These are phyloP conservation scores for Dicycla oo DNA, from an alignment of 2,888 invertebrate genomes.

Conservation along the genomic window DNA sequence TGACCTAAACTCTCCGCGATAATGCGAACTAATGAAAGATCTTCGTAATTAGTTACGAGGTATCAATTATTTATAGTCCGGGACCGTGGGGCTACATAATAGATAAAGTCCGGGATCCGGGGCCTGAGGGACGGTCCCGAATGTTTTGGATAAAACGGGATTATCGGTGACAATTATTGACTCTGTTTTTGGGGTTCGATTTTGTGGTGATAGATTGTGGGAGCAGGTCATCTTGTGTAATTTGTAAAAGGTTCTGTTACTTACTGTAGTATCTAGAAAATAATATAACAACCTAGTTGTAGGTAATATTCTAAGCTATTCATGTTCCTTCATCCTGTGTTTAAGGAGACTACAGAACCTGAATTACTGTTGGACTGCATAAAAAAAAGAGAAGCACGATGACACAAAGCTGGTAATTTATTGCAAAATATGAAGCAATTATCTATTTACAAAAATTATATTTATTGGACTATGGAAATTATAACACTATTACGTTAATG, in stretches of 20 bases:
- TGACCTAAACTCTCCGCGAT: conserved; percentile 65
- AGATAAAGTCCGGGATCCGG: conserved; percentile 60
- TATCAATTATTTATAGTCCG: conserved; percentile 80
- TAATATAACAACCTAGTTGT: neutral
- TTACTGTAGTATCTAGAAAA: too few relatives aligned
- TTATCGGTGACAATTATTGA: conserved; percentile 64
- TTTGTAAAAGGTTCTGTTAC: too few relatives aligned
- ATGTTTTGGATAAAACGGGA: conserved; percentile 57
- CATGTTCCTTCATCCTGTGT: neutral
- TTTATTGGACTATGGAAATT: too few relatives aligned
- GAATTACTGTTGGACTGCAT: too few relatives aligned
- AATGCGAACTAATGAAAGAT: conserved; percentile 75
- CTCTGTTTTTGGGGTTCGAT: conserved; percentile 42
- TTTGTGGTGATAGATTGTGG: conserved; percentile 32
- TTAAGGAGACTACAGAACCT: too few relatives aligned
- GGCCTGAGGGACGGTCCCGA: conserved; percentile 53
- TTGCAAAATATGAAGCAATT: too few relatives aligned
- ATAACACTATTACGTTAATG: too few relatives aligned
- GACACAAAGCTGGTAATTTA: too few relatives aligned
- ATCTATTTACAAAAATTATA: too few relatives aligned
- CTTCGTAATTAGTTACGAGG: conserved; percentile 77
- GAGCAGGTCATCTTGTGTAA: too few relatives aligned
- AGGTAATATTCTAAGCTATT: neutral
- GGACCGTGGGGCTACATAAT: conserved; percentile 63
- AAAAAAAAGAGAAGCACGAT: too few relatives aligned